Evolutionary conservation across 92 coral and sea anemone genomes (phyloP).

Genomic region (Pocillopora grandis): DNA sequence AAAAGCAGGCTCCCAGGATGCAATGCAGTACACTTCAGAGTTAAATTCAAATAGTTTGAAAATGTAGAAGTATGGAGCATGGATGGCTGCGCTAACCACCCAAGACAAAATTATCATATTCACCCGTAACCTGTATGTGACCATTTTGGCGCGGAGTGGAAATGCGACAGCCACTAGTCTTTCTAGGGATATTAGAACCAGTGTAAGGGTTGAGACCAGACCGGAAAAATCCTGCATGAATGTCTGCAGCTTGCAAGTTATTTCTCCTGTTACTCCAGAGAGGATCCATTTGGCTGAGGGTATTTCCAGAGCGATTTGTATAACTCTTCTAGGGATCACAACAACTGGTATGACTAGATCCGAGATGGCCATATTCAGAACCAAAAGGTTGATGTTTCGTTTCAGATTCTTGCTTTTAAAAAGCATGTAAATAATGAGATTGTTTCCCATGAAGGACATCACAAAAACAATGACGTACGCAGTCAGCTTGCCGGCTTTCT

Average conservation of each 20-base stretch:
- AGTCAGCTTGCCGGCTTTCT: constrained; percentile 10
- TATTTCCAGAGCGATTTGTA: not conserved
- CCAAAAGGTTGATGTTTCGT: constrained; percentile 21
- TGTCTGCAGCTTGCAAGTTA: constrained; percentile 19
- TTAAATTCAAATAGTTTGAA: not conserved
- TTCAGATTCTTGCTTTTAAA: constrained; percentile 13
- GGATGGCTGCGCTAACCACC: constrained; percentile 8
- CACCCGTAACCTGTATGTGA: constrained; percentile 31
- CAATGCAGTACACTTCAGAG: not conserved
- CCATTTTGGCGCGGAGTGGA: constrained; percentile 23
- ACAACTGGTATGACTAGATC: constrained; percentile 31
- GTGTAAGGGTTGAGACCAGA: constrained; percentile 28
- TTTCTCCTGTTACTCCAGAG: constrained; percentile 14
- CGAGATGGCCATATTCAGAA: constrained; percentile 38
- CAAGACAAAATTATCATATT: constrained; percentile 20
- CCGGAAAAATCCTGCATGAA: constrained; percentile 17
- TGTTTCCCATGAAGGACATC: constrained; percentile 26
- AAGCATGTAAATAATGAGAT: constrained; percentile 1
- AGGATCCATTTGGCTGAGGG: not conserved
- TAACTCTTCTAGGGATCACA: constrained; percentile 20
- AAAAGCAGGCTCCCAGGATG: constrained; percentile 26
- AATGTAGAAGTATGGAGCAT: constrained; percentile 36
- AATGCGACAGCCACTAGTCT: constrained; percentile 37
- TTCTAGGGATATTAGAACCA: constrained; percentile 29
- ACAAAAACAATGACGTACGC: constrained; percentile 27